Evolutionary conservation across 2,888 invertebrate genomes (phyloP).

Genomic region (Lypha dubia): DNA sequence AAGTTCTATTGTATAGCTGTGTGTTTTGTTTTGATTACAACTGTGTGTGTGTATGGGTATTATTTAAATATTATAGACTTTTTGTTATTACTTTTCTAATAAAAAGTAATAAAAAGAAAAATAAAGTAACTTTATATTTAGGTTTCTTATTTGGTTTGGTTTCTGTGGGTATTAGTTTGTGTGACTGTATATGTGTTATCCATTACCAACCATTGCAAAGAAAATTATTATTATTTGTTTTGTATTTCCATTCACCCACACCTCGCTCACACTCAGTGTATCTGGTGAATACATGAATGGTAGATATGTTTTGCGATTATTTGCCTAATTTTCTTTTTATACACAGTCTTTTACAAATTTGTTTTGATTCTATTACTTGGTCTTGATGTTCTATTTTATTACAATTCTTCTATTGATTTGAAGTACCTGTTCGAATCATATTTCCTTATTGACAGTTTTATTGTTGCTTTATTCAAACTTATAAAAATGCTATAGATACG

Average conservation of each 20-base stretch:
- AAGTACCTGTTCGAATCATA: background rate
- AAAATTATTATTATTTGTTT: constrained; percentile 48
- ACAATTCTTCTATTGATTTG: background rate
- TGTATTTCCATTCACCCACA: background rate
- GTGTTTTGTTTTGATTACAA: constrained; percentile 17
- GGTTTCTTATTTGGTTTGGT: background rate
- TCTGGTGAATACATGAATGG: background rate
- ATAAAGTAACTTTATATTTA: constrained; percentile 27
- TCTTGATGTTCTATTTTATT: background rate
- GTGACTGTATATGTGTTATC: background rate
- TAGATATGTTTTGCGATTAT: background rate
- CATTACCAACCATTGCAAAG: constrained; percentile 45
- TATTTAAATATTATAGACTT: constrained; percentile 24
- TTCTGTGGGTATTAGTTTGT: background rate
- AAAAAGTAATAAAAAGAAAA: constrained; percentile 30
- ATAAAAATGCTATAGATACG: background rate
- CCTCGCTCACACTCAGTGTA: background rate
- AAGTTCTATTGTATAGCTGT: background rate
- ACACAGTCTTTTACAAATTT: constrained; percentile 26
- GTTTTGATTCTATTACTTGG: background rate
- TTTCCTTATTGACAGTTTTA: constrained; percentile 34
- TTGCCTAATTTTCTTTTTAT: constrained; percentile 58
- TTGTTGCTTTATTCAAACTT: background rate
- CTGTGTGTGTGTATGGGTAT: constrained; percentile 8
- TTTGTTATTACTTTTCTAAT: constrained; percentile 33